Evolutionary conservation across 2,888 invertebrate species (phyloP), one percentile per base, ranked within the genome.

Genomic region (Ophion obscuratus): DNA sequence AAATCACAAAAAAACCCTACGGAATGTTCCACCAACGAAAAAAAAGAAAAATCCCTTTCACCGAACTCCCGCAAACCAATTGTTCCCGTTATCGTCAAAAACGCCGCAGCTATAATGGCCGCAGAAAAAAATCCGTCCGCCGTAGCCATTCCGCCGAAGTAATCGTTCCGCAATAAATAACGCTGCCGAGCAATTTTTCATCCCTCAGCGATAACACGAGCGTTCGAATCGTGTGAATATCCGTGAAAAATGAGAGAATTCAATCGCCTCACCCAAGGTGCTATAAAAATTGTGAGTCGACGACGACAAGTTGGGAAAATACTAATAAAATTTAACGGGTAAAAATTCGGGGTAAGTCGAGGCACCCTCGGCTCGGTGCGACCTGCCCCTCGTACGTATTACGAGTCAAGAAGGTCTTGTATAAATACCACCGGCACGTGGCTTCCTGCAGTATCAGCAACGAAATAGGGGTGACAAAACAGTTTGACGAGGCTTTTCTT

Each of bases 391-490:
- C 10, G 5, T 66, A 59, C 57, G 36, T 59, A 77, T 67, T 59
- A 77, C 57, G 67, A 77, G 77, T 77, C 77, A 77, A 77, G 57
- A 59, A 67, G 77, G 77, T 20, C 24, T 57, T 64, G 75, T 76
- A 64, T 36, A 53, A 59, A 67, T 67, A 77, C 67, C 77, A 40
- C 40, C 67, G 89, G 76, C 89, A 68, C 89, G 90, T 90, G 90
- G 85, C 84, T 62, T n/a, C 27, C 70, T 71, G 84, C 57, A 59
- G 53, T 31, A 57, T 53, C 67, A 66, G 14, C 67, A 17, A 40
- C 40, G 14, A 24, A 27, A 40, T 31, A 17, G 77, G 77, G 77
- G 67, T 40, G 59, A 77, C 67, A 40, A 67, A 67, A 77, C 57
- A 77, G 59, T 77, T 77, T 68, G 67, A 67, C 59, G 67, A 27